A percentile compares a stretch with the other conserved stretches of the same genome.
phyloP scores from a whole-genome alignment of 2,888 invertebrate genomes.

The Pycnomerus fuliginosus region DNA sequence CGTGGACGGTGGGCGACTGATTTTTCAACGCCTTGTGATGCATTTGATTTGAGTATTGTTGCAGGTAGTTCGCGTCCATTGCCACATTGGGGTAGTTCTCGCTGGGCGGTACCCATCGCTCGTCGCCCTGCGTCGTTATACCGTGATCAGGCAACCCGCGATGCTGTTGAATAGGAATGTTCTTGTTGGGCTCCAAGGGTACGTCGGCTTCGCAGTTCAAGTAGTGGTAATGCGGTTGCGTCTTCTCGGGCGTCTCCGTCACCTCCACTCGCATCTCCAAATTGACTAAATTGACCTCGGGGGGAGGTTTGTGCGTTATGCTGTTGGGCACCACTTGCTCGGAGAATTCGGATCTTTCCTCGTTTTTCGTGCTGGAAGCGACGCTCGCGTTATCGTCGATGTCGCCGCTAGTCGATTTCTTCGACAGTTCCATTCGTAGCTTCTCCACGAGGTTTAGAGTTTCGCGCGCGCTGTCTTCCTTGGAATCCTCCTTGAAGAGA shows the following conservation, averaged over 20 bases:
- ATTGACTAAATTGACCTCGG: slow-evolving; percentile 11
- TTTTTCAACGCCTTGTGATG: slow-evolving; percentile 41
- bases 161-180: slow-evolving; percentile 36
- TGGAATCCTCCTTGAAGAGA: slow-evolving; percentile 74
- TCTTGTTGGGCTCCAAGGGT: slow-evolving; percentile 44
- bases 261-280: slow-evolving; percentile 38
- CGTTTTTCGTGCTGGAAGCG: slow-evolving; percentile 47
- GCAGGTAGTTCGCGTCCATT: slow-evolving; percentile 22
- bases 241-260: slow-evolving; percentile 26
- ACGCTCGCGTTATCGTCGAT: slow-evolving; percentile 45
- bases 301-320: slow-evolving; percentile 27
- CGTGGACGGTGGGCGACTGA: slow-evolving; percentile 41
- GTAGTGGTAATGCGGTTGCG: slow-evolving; percentile 32
- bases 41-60: slow-evolving; percentile 29
- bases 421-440: slow-evolving; percentile 70
- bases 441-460: slow-evolving; percentile 84
- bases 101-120: slow-evolving; percentile 65
- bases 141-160: slow-evolving; percentile 47
- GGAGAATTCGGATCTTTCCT: slow-evolving; percentile 34
- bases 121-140: slow-evolving; percentile 56
- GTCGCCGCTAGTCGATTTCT: slow-evolving; percentile 59
- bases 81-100: slow-evolving; percentile 36
- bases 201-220: slow-evolving; percentile 43
- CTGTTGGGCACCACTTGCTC: slow-evolving; percentile 47
- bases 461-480: slow-evolving; percentile 80